Percentiles rank a stretch among this genome's conserved stretches.
Conservation (phyloP, 2,888 invertebrate genomes). For the Hydraecia micacea region DNA sequence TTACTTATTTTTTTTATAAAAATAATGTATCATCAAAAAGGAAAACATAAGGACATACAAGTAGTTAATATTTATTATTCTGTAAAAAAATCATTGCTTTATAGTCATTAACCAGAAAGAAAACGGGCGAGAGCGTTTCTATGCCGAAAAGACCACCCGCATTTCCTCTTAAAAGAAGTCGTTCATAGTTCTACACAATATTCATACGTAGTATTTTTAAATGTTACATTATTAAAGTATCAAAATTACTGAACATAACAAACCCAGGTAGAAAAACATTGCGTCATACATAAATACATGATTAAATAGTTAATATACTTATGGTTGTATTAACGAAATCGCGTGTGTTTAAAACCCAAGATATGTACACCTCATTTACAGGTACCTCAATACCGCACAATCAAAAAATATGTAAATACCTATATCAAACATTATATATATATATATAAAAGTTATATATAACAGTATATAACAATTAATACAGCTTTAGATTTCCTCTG, state of each 20-base stretch:
- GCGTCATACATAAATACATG: conserved; percentile 56
- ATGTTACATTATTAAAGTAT: not conserved
- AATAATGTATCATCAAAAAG: too few species aligned
- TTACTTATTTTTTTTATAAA: too few species aligned
- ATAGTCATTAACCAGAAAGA: too few species aligned
- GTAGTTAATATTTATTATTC: too few species aligned
- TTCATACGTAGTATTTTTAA: not conserved
- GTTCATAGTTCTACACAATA: not conserved
- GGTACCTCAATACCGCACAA: conserved; percentile 51
- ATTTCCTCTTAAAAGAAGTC: not conserved
- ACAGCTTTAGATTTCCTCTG: conserved; percentile 37
- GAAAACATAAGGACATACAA: too few species aligned
- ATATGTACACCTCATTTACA: conserved; percentile 41
- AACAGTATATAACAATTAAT: not conserved
- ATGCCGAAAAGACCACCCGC: too few species aligned
- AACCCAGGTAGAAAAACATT: conserved; percentile 4
- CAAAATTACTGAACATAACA: not conserved
- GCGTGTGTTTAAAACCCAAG: conserved; percentile 31
- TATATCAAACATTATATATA: not conserved
- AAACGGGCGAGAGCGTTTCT: too few species aligned
- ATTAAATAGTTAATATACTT: conserved; percentile 30
- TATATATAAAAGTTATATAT: not conserved
- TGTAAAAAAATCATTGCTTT: too few species aligned
- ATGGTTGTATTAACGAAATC: conserved; percentile 11
- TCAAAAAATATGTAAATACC: conserved; percentile 1